Percentiles rank a stretch among this genome's conserved stretches.
Evolutionary conservation across 2,797 vertebrate species (phyloP).

Genomic region (Hydrophis major): DNA sequence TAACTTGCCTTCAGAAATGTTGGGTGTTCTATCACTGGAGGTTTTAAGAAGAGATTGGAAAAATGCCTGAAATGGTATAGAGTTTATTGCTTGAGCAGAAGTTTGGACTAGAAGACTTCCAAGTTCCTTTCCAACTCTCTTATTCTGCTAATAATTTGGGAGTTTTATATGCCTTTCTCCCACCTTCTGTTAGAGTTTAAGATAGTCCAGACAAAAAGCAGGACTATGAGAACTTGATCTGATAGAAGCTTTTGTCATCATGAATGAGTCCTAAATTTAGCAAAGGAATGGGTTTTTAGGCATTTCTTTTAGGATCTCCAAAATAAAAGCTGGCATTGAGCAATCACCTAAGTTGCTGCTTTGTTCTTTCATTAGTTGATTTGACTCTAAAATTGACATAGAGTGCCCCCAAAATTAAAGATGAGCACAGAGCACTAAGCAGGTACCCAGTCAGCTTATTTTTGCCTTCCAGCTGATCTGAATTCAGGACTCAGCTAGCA

Average conservation of each 20-base stretch:
- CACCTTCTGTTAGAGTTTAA: neutral
- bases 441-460: neutral
- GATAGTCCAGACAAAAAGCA: neutral
- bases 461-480: neutral
- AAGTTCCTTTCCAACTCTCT: no score
- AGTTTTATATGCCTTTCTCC: neutral
- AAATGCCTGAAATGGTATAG: no score
- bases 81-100: neutral
- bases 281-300: neutral
- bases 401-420: neutral
- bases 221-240: neutral
- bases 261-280: neutral
- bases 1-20: no score
- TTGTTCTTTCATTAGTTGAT: neutral
- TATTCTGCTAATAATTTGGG: no score
- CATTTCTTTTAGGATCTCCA: neutral
- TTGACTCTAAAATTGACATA: neutral
- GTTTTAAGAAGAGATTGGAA: no score
- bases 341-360: accelerated
- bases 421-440: neutral
- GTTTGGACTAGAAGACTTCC: no score
- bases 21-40: no score
- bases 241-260: neutral
- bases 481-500: neutral
- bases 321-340: neutral